These are phyloP conservation scores for Tangara arthus DNA, from an alignment of 2,797 vertebrate genomes.

Conservation along the genomic window DNA sequence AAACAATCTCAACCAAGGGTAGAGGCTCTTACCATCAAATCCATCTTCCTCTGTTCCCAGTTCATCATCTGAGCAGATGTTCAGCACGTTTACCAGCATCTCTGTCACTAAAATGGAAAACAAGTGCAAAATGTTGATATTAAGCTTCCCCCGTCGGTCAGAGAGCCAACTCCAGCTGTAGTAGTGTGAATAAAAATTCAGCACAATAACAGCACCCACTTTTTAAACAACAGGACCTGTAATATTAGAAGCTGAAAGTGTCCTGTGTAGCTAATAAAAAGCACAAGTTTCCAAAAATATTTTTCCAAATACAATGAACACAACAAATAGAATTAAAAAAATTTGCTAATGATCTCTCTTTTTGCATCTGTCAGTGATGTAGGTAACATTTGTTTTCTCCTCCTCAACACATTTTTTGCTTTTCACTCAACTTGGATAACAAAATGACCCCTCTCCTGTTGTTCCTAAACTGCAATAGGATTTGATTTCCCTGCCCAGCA, in stretches of 20 bases:
- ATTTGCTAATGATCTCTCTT: not conserved
- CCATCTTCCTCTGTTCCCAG: conserved; percentile 95
- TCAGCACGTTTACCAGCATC: conserved; percentile 98
- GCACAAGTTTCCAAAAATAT: not conserved
- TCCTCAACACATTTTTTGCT: not conserved
- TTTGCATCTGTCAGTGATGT: not conserved
- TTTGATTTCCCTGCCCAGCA: not conserved
- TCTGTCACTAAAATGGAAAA: conserved; percentile 86
- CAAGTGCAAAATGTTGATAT: not conserved
- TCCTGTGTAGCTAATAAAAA: not conserved
- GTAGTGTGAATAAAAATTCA: not conserved
- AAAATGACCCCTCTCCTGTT: not conserved
- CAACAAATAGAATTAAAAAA: not conserved
- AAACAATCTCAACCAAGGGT: not conserved
- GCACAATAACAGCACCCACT: not conserved
- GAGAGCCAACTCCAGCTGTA: not conserved
- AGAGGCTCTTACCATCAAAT: conserved; percentile 89
- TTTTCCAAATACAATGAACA: not conserved
- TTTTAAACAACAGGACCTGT: not conserved
- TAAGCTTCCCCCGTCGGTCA: not conserved
- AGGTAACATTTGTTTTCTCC: not conserved
- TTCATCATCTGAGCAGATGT: conserved; percentile 98
- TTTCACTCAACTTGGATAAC: not conserved
- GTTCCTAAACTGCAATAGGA: not conserved
- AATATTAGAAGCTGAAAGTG: not conserved